A percentile compares a stretch with the other conserved stretches of the same genome.
These are phyloP conservation scores for Spheniscus mendiculus DNA, from an alignment of 2,113 vertebrate species.

Conservation along the genomic window DNA sequence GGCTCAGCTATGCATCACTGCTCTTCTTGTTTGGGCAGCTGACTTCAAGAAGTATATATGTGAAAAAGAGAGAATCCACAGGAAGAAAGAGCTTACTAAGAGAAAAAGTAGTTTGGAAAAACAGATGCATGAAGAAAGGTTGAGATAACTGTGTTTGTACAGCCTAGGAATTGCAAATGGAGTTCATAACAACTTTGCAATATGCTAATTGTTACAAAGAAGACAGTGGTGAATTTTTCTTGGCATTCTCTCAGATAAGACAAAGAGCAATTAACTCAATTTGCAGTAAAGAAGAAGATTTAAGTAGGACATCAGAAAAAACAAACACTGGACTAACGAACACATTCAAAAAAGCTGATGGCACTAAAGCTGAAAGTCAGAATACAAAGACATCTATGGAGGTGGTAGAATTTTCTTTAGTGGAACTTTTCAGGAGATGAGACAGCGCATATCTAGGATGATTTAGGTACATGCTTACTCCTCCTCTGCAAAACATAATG, in stretches of 20 bases:
- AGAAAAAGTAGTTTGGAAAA: neutral
- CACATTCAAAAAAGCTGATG: neutral
- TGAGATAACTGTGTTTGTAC: neutral
- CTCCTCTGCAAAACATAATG: neutral
- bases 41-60: neutral
- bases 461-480: neutral
- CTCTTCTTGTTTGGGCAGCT: neutral
- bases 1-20: neutral
- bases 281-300: neutral
- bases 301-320: neutral
- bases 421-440: neutral
- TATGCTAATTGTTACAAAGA: neutral
- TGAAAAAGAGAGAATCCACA: neutral
- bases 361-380: neutral
- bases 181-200: neutral
- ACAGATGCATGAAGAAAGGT: neutral
- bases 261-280: neutral
- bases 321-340: neutral
- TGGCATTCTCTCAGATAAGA: neutral
- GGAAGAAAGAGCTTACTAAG: neutral
- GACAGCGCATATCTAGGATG: neutral
- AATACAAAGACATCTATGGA: neutral
- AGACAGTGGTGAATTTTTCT: neutral
- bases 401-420: neutral
- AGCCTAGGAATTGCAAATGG: neutral